Base-by-base conservation (phyloP, 2,797 vertebrate species). In the Heterohyrax brucei region DNA sequence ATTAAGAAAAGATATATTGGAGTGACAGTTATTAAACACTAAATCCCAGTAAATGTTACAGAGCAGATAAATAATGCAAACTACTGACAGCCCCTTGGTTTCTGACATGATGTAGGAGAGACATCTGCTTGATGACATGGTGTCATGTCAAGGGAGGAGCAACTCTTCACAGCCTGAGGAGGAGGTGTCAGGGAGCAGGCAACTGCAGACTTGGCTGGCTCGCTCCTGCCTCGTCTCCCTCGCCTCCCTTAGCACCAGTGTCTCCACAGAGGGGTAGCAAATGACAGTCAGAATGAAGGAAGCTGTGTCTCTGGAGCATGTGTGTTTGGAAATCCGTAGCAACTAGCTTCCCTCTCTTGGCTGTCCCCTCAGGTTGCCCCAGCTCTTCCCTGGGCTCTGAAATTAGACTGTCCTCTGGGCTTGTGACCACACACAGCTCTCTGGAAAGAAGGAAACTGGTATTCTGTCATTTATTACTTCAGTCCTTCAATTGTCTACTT, bases 11-110 rank as follows among this genome's bases (percentile, higher is more conserved):
- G 98, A 97, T 98, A 97, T 93, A 97, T 98, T 95, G 98, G 96
- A 98, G 96, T 97, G 98, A 98, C 98, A 98, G 98, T 98, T 98
- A 97, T 98, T 98, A 98, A 98, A 98, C 97, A 98, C 97, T 93
- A 98, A 98, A 98, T 98, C 98, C 98, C 98, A 95, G 98, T 78
- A 97, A 98, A 98, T 78, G 98, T 98, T 98, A 98, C 97, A 3
- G 30, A 95, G 89, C 93, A 77, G 97, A 98, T 98, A 97, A 98
- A 98, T 98, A 98, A 98, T 96, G 96, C 98, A 98, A 84, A 86
- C 53, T 85, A 82, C 97, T 33, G 97, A 97, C 97, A 98, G 97
- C 89, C 1, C 0, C 96, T 89, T 48, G 10, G 53, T 19, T 83
- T 92, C 89, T 94, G 97, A 96, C 90, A 86, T 82, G 82, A 84